Evolutionary conservation across 2,797 vertebrate genomes (phyloP), one percentile per base, ranked within the genome.

Genomic region (Chelidonichthys spinosus): DNA sequence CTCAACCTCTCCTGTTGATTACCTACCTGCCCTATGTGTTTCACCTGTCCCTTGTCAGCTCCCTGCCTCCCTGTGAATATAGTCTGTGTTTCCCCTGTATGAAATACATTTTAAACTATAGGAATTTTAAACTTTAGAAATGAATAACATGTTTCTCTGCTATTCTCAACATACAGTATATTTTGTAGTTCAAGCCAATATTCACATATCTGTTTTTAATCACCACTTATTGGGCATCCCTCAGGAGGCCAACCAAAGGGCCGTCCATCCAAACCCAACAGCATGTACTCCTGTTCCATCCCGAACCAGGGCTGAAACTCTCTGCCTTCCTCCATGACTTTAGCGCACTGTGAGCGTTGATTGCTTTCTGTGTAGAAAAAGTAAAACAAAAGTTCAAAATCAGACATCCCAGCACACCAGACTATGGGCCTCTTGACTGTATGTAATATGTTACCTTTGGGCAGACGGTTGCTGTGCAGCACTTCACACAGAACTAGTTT

Each of bases 401-500:
- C 25, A 42, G 18, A 10, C 6, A 4, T n/a, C 1, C 9, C 13
- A 55, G 10, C 2, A 63, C 25, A 63, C 40, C 4, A 46, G 56
- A 39, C 11, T 50, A 37, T 13, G 35, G 25, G n/a, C 39, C n/a
- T 15, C 25, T 2, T 17, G 47, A 64, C 11, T 50, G 37, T 7
- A 8, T 40, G 7, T 36, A 33, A 40, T 4, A 6, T 56, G 8
- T 63, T 52, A 64, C 67, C 67, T n/a, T n/a, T 11, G 5, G 58
- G 37, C 37, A 43, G 2, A 3, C 3, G 2, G 37, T 32, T 37
- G 13, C 13, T 17, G 37, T 72, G 39, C 7, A 72, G 9, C 25
- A 72, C 55, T 55, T 72, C 63, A 61, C 74, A 72, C 18, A 78
- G 18, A 32, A 56, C 75, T 18, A 67, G 47, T 47, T 62, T 68